Evolutionary conservation across 2,888 invertebrate genomes (phyloP).

Genomic region (Matsumyia berberina): DNA sequence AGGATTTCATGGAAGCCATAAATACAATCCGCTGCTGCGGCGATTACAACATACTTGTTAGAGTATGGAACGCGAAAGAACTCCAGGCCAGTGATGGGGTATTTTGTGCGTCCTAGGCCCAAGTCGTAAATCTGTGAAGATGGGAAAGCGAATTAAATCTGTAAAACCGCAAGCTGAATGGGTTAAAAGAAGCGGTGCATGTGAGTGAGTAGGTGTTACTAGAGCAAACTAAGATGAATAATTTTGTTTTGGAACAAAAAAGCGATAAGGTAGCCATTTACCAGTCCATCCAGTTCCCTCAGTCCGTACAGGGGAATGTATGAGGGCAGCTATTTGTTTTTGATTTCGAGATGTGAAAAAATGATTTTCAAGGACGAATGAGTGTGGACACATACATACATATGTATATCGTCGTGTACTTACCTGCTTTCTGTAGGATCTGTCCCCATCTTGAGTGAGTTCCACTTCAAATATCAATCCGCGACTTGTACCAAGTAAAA

Average conservation of each 20-base stretch:
- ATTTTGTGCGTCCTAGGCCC: conserved; percentile 89
- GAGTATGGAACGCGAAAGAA: conserved; percentile 90
- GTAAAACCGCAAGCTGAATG: neutral
- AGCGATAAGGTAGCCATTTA: conserved; percentile 81
- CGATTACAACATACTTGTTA: conserved; percentile 92
- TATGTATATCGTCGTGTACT: conserved; percentile 57
- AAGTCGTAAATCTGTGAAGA: conserved; percentile 92
- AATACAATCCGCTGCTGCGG: conserved; percentile 92
- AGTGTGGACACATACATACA: conserved; percentile 14
- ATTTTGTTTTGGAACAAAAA: conserved; percentile 49
- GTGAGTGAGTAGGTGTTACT: conserved; percentile 37
- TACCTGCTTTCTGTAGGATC: conserved; percentile 95
- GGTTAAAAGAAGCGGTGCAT: conserved; percentile 56
- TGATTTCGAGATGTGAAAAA: conserved; percentile 59
- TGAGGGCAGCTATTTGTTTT: conserved; percentile 87
- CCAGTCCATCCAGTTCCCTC: conserved; percentile 91
- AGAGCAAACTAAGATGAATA: conserved; percentile 54
- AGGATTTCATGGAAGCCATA: conserved; percentile 95
- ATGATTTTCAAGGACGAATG: conserved; percentile 53
- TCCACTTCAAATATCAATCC: conserved; percentile 96
- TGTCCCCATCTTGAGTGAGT: conserved; percentile 91
- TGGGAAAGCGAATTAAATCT: conserved; percentile 81
- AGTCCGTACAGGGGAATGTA: conserved; percentile 90
- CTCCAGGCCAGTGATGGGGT: conserved; percentile 94
- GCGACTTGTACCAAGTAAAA: conserved; percentile 94